phyloP scores from a whole-genome alignment of 2,113 vertebrate genomes.

The Takifugu bimaculatus region DNA sequence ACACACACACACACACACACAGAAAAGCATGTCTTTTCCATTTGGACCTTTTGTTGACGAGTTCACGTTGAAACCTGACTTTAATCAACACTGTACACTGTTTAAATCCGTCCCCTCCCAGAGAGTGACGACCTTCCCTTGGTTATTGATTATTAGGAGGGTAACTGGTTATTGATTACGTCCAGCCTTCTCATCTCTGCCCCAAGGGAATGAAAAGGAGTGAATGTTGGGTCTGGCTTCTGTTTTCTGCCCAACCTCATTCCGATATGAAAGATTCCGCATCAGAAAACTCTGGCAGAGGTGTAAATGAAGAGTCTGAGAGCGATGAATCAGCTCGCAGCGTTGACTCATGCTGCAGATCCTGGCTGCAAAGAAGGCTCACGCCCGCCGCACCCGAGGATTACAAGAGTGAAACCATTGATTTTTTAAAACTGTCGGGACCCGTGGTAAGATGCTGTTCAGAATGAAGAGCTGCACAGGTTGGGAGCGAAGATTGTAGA shows the following conservation, averaged over 20 bases:
- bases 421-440: slow-evolving; percentile 62
- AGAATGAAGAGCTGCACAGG: neutral
- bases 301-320: slow-evolving; percentile 29
- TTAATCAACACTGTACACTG: too few species aligned
- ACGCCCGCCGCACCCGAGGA: slow-evolving; percentile 37
- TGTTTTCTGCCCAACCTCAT: slow-evolving; percentile 39
- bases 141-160: slow-evolving; percentile 51
- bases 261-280: slow-evolving; percentile 44
- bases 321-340: slow-evolving; percentile 30
- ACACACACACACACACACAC: too few species aligned
- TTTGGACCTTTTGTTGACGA: too few species aligned
- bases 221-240: slow-evolving; percentile 21
- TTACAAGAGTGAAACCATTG: slow-evolving; percentile 59
- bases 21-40: too few species aligned
- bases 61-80: too few species aligned
- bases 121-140: slow-evolving; percentile 12
- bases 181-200: slow-evolving; percentile 18
- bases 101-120: too few species aligned
- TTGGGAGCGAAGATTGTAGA: too few species aligned
- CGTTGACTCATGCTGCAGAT: slow-evolving; percentile 58
- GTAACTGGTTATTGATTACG: slow-evolving; percentile 61
- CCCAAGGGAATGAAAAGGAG: slow-evolving; percentile 22
- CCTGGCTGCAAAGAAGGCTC: slow-evolving; percentile 43
- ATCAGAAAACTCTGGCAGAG: slow-evolving; percentile 1
- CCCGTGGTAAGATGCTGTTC: slow-evolving; percentile 61